Evolutionary conservation across 2,888 invertebrate genomes (phyloP).

Genomic region (Limnephilus rhombicus): DNA sequence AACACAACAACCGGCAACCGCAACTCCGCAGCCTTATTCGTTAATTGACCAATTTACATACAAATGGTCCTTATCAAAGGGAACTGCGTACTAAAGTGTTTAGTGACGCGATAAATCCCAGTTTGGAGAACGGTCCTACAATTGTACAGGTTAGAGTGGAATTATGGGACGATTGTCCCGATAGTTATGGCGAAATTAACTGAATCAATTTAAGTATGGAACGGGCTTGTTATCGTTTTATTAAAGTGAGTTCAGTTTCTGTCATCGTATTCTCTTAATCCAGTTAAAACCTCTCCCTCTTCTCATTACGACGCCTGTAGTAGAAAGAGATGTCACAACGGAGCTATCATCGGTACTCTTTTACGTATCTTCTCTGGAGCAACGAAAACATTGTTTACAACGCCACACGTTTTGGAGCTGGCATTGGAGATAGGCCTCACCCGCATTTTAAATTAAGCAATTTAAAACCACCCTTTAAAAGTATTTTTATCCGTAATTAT

Average conservation of each 20-base stretch:
- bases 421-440: not conserved
- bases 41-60: slow-evolving; percentile 57
- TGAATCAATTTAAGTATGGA: not conserved
- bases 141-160: not conserved
- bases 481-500: not conserved
- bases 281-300: not conserved
- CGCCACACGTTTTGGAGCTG: not conserved
- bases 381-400: not conserved
- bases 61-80: slow-evolving; percentile 44
- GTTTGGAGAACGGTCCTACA: slow-evolving; percentile 3
- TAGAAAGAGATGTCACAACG: not conserved
- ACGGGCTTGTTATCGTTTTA: not conserved
- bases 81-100: slow-evolving; percentile 31
- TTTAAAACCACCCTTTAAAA: not conserved
- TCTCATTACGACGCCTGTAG: not conserved
- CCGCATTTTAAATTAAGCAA: not conserved
- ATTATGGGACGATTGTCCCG: not conserved
- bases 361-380: not conserved
- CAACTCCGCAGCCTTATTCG: slow-evolving; percentile 38
- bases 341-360: not conserved
- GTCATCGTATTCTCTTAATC: not conserved
- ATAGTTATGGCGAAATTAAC: not conserved
- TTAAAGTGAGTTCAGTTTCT: not conserved
- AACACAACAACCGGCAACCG: slow-evolving; percentile 35
- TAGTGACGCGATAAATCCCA: slow-evolving; percentile 40